A percentile compares a stretch with the other conserved stretches of the same genome.
These are phyloP conservation scores for Felis catus DNA, from an alignment of 2,113 vertebrate genomes.

Conservation along the genomic window DNA sequence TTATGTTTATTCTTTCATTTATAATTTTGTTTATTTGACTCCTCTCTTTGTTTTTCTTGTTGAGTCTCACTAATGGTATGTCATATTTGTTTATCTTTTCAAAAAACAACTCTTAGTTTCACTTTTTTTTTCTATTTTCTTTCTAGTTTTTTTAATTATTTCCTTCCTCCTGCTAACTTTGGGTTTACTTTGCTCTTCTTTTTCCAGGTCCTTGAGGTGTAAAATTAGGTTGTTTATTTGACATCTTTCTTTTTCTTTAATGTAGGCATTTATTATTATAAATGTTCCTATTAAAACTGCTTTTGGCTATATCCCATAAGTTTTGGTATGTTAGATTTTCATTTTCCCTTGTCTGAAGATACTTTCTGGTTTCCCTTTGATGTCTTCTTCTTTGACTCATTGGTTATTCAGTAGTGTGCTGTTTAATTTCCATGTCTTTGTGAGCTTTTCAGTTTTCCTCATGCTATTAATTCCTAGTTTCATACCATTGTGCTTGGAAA, in stretches of 20 bases:
- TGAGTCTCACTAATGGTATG: background rate
- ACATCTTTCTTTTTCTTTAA: background rate
- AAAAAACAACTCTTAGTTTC: background rate
- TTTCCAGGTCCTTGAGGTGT: background rate
- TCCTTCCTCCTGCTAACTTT: background rate
- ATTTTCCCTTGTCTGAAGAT: background rate
- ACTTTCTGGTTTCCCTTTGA: background rate
- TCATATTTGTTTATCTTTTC: background rate
- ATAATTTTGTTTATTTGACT: background rate
- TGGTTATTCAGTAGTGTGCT: background rate
- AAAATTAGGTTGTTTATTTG: background rate
- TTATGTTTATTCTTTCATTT: background rate
- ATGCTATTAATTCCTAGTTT: background rate
- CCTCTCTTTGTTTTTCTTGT: background rate
- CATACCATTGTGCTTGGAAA: background rate
- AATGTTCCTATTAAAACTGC: background rate
- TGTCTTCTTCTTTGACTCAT: background rate
- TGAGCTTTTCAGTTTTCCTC: background rate
- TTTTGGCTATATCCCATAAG: background rate
- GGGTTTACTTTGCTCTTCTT: background rate
- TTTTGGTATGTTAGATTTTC: background rate
- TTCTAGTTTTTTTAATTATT: background rate
- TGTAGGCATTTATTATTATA: background rate
- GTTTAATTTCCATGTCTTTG: background rate
- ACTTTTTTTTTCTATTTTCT: background rate